Evolutionary conservation across 2,113 vertebrate species (phyloP).

Genomic region (Symphodus melops): DNA sequence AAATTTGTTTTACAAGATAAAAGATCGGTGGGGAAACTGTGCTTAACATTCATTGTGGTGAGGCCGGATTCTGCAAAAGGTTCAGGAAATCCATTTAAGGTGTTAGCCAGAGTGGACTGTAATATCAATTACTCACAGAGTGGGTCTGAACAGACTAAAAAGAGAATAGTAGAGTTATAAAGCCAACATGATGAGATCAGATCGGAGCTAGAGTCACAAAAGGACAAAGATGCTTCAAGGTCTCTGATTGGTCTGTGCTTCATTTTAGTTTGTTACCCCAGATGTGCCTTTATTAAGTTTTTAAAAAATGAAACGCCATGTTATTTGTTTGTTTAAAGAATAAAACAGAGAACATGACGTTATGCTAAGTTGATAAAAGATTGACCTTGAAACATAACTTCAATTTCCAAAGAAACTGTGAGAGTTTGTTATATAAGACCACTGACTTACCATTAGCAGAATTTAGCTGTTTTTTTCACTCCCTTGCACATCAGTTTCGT

Average conservation of each 20-base stretch:
- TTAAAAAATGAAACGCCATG: background rate
- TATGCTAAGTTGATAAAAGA: too few species aligned
- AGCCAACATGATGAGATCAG: background rate
- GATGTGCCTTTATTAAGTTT: background rate
- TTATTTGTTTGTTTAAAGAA: background rate
- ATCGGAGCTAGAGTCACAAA: background rate
- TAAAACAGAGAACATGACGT: background rate
- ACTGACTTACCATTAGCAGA: background rate
- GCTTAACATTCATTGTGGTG: slow-evolving; percentile 6
- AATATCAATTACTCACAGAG: slow-evolving; percentile 13
- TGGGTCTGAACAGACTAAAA: slow-evolving; percentile 2
- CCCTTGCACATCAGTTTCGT: background rate
- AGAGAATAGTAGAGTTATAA: slow-evolving; percentile 9
- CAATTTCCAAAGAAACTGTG: background rate
- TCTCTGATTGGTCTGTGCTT: background rate
- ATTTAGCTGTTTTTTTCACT: background rate
- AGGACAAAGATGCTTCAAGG: background rate
- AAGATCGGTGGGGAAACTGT: slow-evolving; percentile 1
- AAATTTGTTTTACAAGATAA: background rate
- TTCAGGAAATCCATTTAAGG: slow-evolving; percentile 49
- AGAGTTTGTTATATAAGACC: background rate
- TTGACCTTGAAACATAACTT: too few species aligned
- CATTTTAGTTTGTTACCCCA: background rate
- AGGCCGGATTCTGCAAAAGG: slow-evolving; percentile 18
- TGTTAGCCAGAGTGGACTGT: slow-evolving; percentile 8